Evolutionary conservation across 2,113 vertebrate species (phyloP), one percentile per base, ranked within the genome.

Genomic region (Dendropsophus ebraccatus): DNA sequence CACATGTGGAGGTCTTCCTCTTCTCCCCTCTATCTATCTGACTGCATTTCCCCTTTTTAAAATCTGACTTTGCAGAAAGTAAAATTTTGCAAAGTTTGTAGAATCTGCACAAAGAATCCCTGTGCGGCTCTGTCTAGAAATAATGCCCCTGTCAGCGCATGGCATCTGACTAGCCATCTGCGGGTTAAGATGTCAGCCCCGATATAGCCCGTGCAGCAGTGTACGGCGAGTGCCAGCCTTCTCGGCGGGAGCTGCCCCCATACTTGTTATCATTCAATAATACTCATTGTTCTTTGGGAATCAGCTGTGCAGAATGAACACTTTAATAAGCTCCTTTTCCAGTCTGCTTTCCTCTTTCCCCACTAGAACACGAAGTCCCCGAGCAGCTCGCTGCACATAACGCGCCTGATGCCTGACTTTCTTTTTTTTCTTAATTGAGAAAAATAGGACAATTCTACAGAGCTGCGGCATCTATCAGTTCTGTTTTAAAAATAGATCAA

Each of bases 281-380:
- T 92, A 85, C 88, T 83, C 88, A 91, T 91, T 92, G 90, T 93
- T 91, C 80, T 37, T 87, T 84, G 88, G 87, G 90, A 91, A 90
- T 93, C 90, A 92, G 90, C 91, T 92, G 90, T 91, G 91, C 83
- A 87, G 88, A 92, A 91, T 91, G 90, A 91, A 91, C 90, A 88
- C 86, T 87, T 91, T 88, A 89, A 88, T 91, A 92, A 91, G 91
- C 89, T 91, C 89, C 90, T 92, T 89, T 90, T 89, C 89, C 87
- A 90, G 85, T 86, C 83, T 19, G 79, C 80, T 83, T 8, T n/a
- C n/a, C n/a, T 82, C 87, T 89, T 90, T 87, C 88, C 87, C 86
- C 86, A 89, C 52, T 81, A 91, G 91, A 92, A 93, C 92, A 90
- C 90, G 82, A 92, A 91, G 91, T 93, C 90, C 90, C 90, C 70